phyloP scores from a whole-genome alignment of 2,888 invertebrate genomes.

The Resseliella maxima region DNA sequence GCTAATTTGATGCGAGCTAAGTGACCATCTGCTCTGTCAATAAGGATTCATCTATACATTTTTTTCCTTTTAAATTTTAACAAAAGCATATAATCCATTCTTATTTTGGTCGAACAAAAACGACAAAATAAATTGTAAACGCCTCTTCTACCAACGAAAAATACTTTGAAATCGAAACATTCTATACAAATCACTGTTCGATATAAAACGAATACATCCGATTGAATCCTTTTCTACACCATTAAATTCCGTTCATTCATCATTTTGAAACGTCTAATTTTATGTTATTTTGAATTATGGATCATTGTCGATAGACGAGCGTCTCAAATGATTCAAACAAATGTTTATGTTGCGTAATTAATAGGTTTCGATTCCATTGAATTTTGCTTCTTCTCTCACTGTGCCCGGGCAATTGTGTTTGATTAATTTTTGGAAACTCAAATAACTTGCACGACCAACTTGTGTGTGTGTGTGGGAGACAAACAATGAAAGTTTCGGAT shows the following conservation, averaged over 20 bases:
- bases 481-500: not conserved
- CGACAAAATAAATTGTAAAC: no score
- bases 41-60: no score
- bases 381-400: not conserved
- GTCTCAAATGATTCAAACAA: not conserved
- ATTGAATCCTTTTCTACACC: not conserved
- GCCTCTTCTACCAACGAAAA: not conserved
- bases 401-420: not conserved
- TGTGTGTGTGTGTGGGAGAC: not conserved
- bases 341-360: not conserved
- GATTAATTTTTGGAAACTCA: not conserved
- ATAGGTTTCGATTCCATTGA: not conserved
- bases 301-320: not conserved
- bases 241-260: slow-evolving; percentile 14
- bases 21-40: slow-evolving; percentile 12
- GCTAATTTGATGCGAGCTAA: not conserved
- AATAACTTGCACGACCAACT: not conserved
- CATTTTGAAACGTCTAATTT: not conserved
- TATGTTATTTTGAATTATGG: not conserved
- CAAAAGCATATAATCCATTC: no score
- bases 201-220: not conserved
- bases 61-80: no score
- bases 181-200: not conserved
- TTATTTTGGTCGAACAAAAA: no score
- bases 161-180: not conserved